Evolutionary conservation across 1,140 invertebrate species (phyloP).

Genomic region (Metaphire vulgaris): DNA sequence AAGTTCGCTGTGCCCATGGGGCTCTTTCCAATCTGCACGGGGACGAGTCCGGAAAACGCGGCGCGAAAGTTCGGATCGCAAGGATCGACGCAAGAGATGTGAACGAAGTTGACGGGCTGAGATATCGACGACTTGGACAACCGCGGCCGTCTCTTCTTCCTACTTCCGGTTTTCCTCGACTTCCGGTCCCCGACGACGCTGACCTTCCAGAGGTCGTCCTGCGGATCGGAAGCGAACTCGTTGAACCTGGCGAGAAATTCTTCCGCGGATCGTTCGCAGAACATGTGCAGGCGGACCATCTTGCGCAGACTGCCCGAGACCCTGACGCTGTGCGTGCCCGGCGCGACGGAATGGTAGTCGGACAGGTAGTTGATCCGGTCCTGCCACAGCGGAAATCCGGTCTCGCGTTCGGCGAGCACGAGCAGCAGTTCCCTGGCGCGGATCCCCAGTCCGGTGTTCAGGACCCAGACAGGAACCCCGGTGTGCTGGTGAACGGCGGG

Average conservation of each 20-base stretch:
- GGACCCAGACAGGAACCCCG: slow-evolving; percentile 18
- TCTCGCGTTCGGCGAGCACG: slow-evolving; percentile 18
- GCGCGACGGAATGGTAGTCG: slow-evolving; percentile 1
- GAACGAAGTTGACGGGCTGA: slow-evolving; percentile 21
- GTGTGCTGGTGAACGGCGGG: slow-evolving; percentile 6
- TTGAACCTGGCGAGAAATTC: slow-evolving; percentile 17
- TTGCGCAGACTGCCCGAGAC: not conserved
- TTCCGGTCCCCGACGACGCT: not conserved
- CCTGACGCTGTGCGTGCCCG: not conserved
- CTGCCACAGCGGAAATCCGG: slow-evolving; percentile 21
- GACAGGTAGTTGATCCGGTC: slow-evolving; percentile 24
- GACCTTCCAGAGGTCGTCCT: slow-evolving; percentile 22
- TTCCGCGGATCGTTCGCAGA: not conserved
- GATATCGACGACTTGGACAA: slow-evolving; percentile 7
- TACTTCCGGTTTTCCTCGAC: not conserved
- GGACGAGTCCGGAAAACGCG: not conserved
- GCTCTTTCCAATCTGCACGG: not conserved
- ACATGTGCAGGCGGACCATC: not conserved
- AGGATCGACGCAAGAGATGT: slow-evolving; percentile 12
- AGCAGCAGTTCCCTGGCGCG: slow-evolving; percentile 8
- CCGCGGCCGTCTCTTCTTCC: slow-evolving; percentile 1
- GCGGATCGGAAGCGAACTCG: slow-evolving; percentile 20
- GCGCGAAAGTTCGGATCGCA: slow-evolving; percentile 4
- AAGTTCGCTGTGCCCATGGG: not conserved
- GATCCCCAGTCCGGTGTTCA: slow-evolving; percentile 20